Evolutionary conservation across 2,888 invertebrate species (phyloP), one percentile per base, ranked within the genome.

Genomic region (Odontomyia ornata): DNA sequence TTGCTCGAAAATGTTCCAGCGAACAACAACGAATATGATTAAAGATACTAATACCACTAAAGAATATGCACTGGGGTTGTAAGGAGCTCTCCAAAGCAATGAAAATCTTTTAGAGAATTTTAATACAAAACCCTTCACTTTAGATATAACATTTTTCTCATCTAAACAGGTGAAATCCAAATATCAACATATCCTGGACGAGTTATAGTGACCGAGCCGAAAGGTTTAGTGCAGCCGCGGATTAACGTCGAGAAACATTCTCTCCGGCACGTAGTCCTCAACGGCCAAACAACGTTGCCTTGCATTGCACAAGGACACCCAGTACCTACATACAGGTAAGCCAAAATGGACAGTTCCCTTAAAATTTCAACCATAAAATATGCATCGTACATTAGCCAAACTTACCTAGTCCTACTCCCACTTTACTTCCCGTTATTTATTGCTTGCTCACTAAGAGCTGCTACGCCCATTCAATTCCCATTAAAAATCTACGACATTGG

Each of bases 231-330:
- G 80, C 91, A 93, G 82, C 93, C 94, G 57, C 89, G 93, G 77
- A 89, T 93, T 81, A 91, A 91, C 64, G 90, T 92, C 71, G 93
- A 93, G 85, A 90, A 92, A 82, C 92, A 92, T 84, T 89, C 90
- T 82, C 89, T 90, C 81, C 89, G 91, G 78, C 90, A 91, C 81
- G 91, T 91, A 78, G 90, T 90, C 80, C 89, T 91, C 79, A 93
- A 94, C 47, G 92, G 91, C 79, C 92, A 93, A 84, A 91, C 93
- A 81, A 91, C 91, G 81, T 86, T 94, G 81, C 92, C 94, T 64
- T 94, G 94, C 86, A 92, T 92, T 36, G 93, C 94, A 76, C 93
- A 94, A 86, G 94, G 93, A 80, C 92, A 93, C 89, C 94, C 94
- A 3, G 92, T 93, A 78, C 94, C 94, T 77, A 91, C 90, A 79